These are phyloP conservation scores for Perizoma flavofasciatum DNA, from an alignment of 2,888 invertebrate species.

Conservation along the genomic window DNA sequence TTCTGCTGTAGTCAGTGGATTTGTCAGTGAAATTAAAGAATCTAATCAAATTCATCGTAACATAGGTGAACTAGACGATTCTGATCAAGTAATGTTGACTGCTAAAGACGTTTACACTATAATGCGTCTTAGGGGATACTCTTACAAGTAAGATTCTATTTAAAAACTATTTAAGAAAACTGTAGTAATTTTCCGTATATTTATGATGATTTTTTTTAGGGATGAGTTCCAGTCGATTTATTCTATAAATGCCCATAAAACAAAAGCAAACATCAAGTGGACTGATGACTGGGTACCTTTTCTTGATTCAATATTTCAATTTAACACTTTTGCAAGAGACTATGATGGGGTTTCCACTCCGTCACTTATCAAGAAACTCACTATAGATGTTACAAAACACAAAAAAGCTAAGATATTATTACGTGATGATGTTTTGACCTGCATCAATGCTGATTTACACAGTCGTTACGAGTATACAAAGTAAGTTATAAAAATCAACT, in stretches of 20 bases:
- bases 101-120: slow-evolving; percentile 48
- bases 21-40: slow-evolving; percentile 24
- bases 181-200: background rate
- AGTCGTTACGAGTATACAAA: slow-evolving; percentile 35
- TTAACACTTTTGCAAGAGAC: slow-evolving; percentile 41
- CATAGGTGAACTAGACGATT: slow-evolving; percentile 24
- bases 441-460: slow-evolving; percentile 36
- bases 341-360: slow-evolving; percentile 44
- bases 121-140: slow-evolving; percentile 44
- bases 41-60: slow-evolving; percentile 10
- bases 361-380: slow-evolving; percentile 40
- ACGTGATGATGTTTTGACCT: slow-evolving; percentile 23
- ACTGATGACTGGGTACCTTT: slow-evolving; percentile 47
- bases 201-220: slow-evolving; percentile 33
- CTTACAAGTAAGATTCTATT: slow-evolving; percentile 42
- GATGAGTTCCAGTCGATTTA: slow-evolving; percentile 46
- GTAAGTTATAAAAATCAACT: too few species aligned
- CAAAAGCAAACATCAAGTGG: slow-evolving; percentile 44
- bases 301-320: slow-evolving; percentile 49
- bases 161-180: background rate
- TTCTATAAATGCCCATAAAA: slow-evolving; percentile 36
- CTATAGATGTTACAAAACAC: slow-evolving; percentile 42
- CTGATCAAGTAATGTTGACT: slow-evolving; percentile 34
- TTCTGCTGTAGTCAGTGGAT: slow-evolving; percentile 40
- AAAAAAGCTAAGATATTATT: slow-evolving; percentile 12